Base-by-base conservation (phyloP, 1,140 invertebrate species). In the Atta cephalotes region DNA sequence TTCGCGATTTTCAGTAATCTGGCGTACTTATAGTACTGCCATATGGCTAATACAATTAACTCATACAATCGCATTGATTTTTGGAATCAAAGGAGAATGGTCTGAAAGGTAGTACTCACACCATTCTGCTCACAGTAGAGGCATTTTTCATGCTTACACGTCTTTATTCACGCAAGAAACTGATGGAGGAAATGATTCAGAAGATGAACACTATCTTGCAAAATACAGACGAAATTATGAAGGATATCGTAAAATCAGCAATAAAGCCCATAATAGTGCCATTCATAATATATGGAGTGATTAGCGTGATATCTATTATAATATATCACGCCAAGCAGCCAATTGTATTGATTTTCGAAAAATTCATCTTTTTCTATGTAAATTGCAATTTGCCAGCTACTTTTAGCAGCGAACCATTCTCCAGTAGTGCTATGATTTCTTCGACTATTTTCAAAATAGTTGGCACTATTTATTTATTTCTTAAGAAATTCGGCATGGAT, bases 401-500 rank as follows among this genome's bases (percentile, higher is more conserved):
- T 62, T 66, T 93, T 25, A 87, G 87, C 1, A 49, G 31, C 0
- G 74, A 87, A 31, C 85, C 91, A 0, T 91, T 92, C 18, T 65
- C 87, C 0, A 3, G 10, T 0, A 9, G 0, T 0, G 0, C 87
- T 63, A 87, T 90, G 10, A n/a, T 81, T 6, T 5, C 0, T 0
- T 81, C 84, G 3, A 56, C 72, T 16, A 0, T 86, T 0, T 16
- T 89, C 0, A 66, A 89, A 58, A 21, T 68, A 3, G 1, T 91
- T 4, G 90, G 85, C 2, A 21, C n/a, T 2, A 0, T 39, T 2
- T 86, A 66, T 6, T 7, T 45, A 7, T 66, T 91, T 0, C 21
- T 72, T 0, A 87, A 70, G 51, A 92, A 92, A 60, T 58, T 74
- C 4, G 62, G 91, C 9, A 21, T 91, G 10, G 92, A 92, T 14